Percentiles rank a stretch among this genome's conserved stretches.
Evolutionary conservation across 2,888 invertebrate genomes (phyloP).

Genomic region (Plagodis pulveraria): DNA sequence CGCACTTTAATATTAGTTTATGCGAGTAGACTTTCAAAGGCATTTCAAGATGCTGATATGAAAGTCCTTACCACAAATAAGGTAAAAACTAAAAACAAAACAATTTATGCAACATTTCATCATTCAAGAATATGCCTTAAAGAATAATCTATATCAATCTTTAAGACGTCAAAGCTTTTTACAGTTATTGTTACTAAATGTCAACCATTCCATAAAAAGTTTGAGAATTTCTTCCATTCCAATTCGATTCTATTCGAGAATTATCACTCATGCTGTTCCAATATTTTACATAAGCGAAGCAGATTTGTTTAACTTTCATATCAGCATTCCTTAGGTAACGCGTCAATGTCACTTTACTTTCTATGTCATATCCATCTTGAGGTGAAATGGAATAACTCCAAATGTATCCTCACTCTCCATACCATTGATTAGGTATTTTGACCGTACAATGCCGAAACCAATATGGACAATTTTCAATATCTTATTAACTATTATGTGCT

Average conservation of each 20-base stretch:
- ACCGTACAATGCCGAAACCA: too few species aligned
- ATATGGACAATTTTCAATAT: too few species aligned
- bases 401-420: too few species aligned
- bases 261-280: constrained; percentile 4
- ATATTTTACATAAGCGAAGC: constrained; percentile 4
- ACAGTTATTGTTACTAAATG: not conserved
- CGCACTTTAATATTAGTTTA: constrained; percentile 3
- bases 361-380: not conserved
- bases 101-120: too few species aligned
- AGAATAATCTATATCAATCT: too few species aligned
- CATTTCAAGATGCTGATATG: constrained; percentile 13
- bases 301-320: constrained; percentile 8
- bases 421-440: too few species aligned
- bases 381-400: too few species aligned
- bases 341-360: constrained; percentile 15
- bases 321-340: constrained; percentile 14
- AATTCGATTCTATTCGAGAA: constrained; percentile 8
- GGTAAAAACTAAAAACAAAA: too few species aligned
- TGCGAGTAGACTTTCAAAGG: constrained; percentile 1
- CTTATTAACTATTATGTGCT: too few species aligned
- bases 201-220: constrained; percentile 22
- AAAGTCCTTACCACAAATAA: not conserved
- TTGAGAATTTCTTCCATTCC: not conserved
- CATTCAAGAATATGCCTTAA: too few species aligned
- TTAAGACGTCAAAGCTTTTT: too few species aligned